Base-by-base conservation (phyloP, 2,797 vertebrate genomes). In the Calcarius lapponicus region DNA sequence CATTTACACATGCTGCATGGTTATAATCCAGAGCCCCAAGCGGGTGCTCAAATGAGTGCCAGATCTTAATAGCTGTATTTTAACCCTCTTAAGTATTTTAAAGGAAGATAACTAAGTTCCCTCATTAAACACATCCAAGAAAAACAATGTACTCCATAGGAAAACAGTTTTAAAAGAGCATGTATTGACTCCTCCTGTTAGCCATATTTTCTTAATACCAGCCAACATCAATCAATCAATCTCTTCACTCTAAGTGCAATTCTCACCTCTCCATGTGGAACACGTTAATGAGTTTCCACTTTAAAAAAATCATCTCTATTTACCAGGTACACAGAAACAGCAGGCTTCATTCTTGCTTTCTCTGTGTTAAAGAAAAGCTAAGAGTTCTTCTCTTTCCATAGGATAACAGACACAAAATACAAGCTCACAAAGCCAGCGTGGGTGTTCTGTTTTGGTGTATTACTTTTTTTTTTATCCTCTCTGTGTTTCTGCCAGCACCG, bases 221-320 rank as follows among this genome's bases (percentile, higher is more conserved):
- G 85, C 76, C 88, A 93, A 69, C 87, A 84, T 85, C 80, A 91
- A 73, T 95, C 92, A 91, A 6, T 94, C 89, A 93, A 6, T 53
- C 40, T 70, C 62, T 53, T 84, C 43, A 53, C 16, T 60, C 48
- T 21, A 17, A 28, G 29, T 32, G 31, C 22, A 66, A 19, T 64
- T 91, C 83, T 61, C 76, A 70, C 82, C 65, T 76, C 82, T 75
- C 62, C 66, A n/a, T 26, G 76, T 48, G 66, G 50, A 81, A 83
- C 29, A 43, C 1, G 0, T 53, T 90, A 69, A 90, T 51, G 34
- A 91, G 13, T 22, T 70, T 61, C 19, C 36, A 72, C 18, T 22
- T 34, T 1, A 16, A 32, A 16, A 36, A 51, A 26, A 54, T 7
- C 2, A 29, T 69, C 32, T 36, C 9, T 82, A 58, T 85, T 80